Evolutionary conservation across 2,113 vertebrate genomes (phyloP), one percentile per base, ranked within the genome.

Genomic region (Potamarius usumacintae): DNA sequence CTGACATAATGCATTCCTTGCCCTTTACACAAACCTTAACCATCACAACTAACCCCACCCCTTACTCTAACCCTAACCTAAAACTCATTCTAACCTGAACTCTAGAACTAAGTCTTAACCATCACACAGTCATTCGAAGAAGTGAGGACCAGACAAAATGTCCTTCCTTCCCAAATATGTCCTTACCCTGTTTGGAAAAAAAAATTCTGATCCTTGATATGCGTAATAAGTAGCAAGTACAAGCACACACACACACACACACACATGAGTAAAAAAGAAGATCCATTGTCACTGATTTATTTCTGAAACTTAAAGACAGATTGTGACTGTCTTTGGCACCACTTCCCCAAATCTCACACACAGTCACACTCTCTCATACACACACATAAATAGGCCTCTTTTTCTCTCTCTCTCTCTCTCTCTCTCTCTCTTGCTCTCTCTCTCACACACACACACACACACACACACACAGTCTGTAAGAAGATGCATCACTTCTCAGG

Each of bases 381-480:
- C 76, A 78, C 52, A 78, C 74, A 42, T 25, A 50, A 2, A 74
- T 10, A 48, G 34, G 71, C 25, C 50, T 2, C 22, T 9, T n/a
- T 4, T 52, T 14, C 52, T 7, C 22, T 53, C 74, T n/a, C 11
- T 53, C 76, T 4, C 12, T 30, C 5, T 55, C 12, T n/a, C 22
- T 34, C 30, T 17, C 30, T 17, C 34, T 12, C 65, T 8, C 71
- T 9, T 48, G 2, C 72, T 18, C 81, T 57, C 69, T 42, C 81
- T 80, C 72, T 81, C 86, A 88, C 58, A 11, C 57, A 86, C 67
- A 89, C 65, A 89, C 72, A 62, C 65, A 55, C 52, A 60, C 69
- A 52, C 78, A 82, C 65, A 85, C 85, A 89, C 60, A 7, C 42
- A 79, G 63, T 42, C 57, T 53, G 27, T 80, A 27, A 69, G 48